Base-by-base conservation (phyloP, 1,140 invertebrate genomes). In the Drosophila leontia region DNA sequence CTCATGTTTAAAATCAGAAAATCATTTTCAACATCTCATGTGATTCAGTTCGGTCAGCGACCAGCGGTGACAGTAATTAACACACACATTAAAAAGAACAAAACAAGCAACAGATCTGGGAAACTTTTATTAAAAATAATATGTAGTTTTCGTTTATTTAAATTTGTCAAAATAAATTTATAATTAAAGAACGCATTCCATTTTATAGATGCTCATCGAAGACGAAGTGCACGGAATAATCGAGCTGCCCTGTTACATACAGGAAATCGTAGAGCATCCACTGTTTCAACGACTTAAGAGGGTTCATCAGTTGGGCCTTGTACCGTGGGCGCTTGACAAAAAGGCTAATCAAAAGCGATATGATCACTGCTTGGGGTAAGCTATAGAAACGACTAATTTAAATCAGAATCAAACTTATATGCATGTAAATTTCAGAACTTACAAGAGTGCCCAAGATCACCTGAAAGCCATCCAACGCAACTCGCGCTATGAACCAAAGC, bases 281-380 rank as follows among this genome's bases (percentile, higher is more conserved):
- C 34, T 65, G 8, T 92, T 92, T 41, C 91, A 91, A 63, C 84
- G 91, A 0, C 68, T 92, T 3, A 92, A 85, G 29, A 71, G 57
- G 7, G 47, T 92, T 9, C 57, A 82, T 35, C 91, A 92, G 65
- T 50, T 91, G 37, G 91, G 87, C 3, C 29, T 86, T 3, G 15
- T 81, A 5, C 53, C 48, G 6, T 42, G 45, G 12, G 23, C 32
- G 4, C 8, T 44, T n/a, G 3, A 55, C 0, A 53, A 63, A 2
- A 23, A 48, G 1, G 68, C 57, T 2, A 68, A 61, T 37, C 84
- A 87, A 13, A 78, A 71, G n/a, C 82, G 91, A 13, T 92, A 69
- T 50, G 77, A 90, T 1, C 91, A 92, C 58, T 92, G 91, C 55
- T 67, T 92, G 41, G 91, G 91, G 91, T 92, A 48, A 79, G 60